These are phyloP conservation scores for Pipra filicauda DNA, from an alignment of 2,113 vertebrate genomes.

Conservation along the genomic window DNA sequence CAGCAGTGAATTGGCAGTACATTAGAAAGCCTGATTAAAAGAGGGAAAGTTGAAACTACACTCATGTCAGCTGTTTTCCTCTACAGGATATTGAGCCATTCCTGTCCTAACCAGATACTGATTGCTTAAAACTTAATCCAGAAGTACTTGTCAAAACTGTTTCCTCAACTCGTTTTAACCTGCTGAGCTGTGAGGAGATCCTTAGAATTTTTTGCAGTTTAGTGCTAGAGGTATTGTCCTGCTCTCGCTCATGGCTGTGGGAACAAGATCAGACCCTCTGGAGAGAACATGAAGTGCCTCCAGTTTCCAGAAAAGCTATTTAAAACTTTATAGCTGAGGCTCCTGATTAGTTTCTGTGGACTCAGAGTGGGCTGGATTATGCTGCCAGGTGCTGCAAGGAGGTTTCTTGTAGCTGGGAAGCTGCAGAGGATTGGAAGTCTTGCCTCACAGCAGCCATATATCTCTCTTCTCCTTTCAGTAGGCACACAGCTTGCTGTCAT, in stretches of 20 bases:
- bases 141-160: conserved; percentile 78
- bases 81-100: conserved; percentile 84
- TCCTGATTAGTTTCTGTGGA: background rate
- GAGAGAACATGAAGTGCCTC: background rate
- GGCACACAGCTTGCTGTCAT: background rate
- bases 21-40: conserved; percentile 79
- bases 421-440: background rate
- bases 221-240: background rate
- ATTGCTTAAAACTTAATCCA: conserved; percentile 81
- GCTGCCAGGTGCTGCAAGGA: background rate
- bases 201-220: conserved; percentile 57
- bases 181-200: conserved; percentile 70
- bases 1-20: conserved; percentile 76
- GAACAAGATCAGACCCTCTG: background rate
- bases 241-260: background rate
- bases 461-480: background rate
- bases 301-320: background rate
- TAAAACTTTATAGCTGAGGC: background rate
- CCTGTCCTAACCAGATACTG: conserved; percentile 83
- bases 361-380: background rate
- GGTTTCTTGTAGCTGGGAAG: background rate
- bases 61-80: conserved; percentile 83
- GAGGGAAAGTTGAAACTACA: conserved; percentile 76
- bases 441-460: background rate
- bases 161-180: conserved; percentile 78